A percentile compares a stretch with the other conserved stretches of the same genome.
These are phyloP conservation scores for Bugulina stolonifera DNA, from an alignment of 2,888 invertebrate genomes.

Conservation along the genomic window DNA sequence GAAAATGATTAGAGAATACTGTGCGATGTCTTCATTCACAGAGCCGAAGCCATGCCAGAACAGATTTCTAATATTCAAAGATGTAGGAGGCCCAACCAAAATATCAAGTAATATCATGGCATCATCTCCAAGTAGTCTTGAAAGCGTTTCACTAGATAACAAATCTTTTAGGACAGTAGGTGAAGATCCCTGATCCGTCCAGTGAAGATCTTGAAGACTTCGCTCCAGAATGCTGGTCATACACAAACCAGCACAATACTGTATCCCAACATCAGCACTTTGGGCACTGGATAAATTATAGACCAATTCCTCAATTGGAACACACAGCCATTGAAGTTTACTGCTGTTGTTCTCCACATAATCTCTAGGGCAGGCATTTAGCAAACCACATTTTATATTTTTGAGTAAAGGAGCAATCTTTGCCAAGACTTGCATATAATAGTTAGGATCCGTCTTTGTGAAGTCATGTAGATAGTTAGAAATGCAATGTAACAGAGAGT, in stretches of 20 bases:
- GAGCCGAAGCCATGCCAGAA: conserved; percentile 58
- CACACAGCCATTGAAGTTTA: background rate
- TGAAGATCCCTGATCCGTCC: background rate
- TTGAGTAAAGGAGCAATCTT: background rate
- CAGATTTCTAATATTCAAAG: conserved; percentile 57
- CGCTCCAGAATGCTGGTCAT: conserved; percentile 13
- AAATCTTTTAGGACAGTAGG: conserved; percentile 57
- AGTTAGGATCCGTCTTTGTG: background rate
- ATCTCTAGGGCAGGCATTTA: background rate
- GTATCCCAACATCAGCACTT: background rate
- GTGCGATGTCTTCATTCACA: conserved; percentile 52
- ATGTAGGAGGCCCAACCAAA: conserved; percentile 56
- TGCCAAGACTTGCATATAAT: background rate
- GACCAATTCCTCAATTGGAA: background rate
- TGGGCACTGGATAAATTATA: background rate
- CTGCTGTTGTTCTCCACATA: background rate
- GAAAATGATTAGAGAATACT: conserved; percentile 35
- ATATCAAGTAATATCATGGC: conserved; percentile 54
- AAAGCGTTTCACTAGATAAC: conserved; percentile 49
- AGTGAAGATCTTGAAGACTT: background rate
- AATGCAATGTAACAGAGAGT: background rate
- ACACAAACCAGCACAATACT: background rate
- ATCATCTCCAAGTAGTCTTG: conserved; percentile 46
- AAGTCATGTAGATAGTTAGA: background rate
- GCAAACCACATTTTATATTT: background rate